phyloP scores from a whole-genome alignment of 2,888 invertebrate genomes.

The Leptogaster cylindrica region DNA sequence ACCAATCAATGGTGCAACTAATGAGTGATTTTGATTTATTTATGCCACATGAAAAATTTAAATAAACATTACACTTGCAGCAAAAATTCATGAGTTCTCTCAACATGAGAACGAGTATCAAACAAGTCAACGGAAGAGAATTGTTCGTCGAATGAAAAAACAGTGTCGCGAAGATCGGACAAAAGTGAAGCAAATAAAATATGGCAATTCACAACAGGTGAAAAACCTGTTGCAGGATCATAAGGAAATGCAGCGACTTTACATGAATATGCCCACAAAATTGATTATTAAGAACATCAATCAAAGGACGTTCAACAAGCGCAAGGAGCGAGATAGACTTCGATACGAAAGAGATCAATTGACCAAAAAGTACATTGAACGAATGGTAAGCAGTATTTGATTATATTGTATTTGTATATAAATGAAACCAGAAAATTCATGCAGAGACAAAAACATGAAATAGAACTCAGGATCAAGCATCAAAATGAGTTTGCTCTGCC shows the following conservation, averaged over 20 bases:
- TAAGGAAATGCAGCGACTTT: constrained; percentile 57
- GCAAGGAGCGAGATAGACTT: constrained; percentile 59
- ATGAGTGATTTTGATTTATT: constrained; percentile 50
- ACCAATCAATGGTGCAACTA: constrained; percentile 55
- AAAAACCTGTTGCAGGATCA: constrained; percentile 56
- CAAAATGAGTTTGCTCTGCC: constrained; percentile 55
- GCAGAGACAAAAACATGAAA: constrained; percentile 47
- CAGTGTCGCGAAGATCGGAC: constrained; percentile 57
- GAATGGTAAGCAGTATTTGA: not conserved
- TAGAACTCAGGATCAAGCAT: constrained; percentile 58
- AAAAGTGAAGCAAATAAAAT: constrained; percentile 54
- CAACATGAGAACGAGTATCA: constrained; percentile 4
- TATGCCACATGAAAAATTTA: not conserved
- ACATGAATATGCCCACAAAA: constrained; percentile 57
- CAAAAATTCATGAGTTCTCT: constrained; percentile 42
- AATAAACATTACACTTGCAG: constrained; percentile 18
- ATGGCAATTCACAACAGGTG: constrained; percentile 54
- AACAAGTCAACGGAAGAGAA: constrained; percentile 5
- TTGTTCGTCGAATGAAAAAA: constrained; percentile 48
- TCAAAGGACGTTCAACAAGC: constrained; percentile 58
- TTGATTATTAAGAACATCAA: constrained; percentile 58
- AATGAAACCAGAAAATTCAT: not conserved
- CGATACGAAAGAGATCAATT: constrained; percentile 52
- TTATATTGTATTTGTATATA: not conserved
- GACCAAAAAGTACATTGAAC: constrained; percentile 51